Base-by-base conservation (phyloP, 2,888 invertebrate genomes). In the Callimorpha dominula region DNA sequence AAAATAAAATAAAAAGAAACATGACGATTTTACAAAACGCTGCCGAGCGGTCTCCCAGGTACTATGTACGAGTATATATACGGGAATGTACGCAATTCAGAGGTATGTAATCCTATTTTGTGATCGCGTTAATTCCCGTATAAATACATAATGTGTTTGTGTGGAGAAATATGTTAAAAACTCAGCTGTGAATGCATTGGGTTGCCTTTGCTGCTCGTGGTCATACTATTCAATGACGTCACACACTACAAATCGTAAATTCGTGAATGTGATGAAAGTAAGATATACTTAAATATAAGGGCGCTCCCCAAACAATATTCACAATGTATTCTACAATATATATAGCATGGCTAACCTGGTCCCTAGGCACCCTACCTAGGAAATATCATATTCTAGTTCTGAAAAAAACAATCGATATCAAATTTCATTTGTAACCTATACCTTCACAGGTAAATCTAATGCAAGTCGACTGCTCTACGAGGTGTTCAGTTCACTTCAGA, bases 401-500 rank as follows among this genome's bases (percentile, higher is more conserved):
- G 8, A 50, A 50, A 50, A 50, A 50, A 50, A 9, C 11, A 63
- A 63, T 63, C 14, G 20, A 65, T 20, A 65, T 57, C 57, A 57
- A 57, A 57, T 20, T 57, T 57, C 11, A 57, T 31, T 57, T 57
- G 4, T 31, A 31, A 8, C 43, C 43, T 57, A 63, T 63, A 46
- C 20, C 8, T 46, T 43, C n/a, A 17, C n/a, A 42, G 20, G 7
- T 52, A 70, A 64, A 71, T 71, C 14, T 31, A 65, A 14, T 15
- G 8, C 17, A n/a, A 31, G 31, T 57, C 0, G 1, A 57, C 57
- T 17, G 1, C n/a, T n/a, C 12, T 52, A 11, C 11, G 64, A 54
- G 43, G 70, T 80, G 72, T 76, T 73, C 73, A 80, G 73, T 80
- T 78, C 70, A 64, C 76, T 68, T 64, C 76, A 62, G 68, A 77